Conservation (phyloP, 2,797 vertebrate genomes). For the Gymnopithys bicolor region DNA sequence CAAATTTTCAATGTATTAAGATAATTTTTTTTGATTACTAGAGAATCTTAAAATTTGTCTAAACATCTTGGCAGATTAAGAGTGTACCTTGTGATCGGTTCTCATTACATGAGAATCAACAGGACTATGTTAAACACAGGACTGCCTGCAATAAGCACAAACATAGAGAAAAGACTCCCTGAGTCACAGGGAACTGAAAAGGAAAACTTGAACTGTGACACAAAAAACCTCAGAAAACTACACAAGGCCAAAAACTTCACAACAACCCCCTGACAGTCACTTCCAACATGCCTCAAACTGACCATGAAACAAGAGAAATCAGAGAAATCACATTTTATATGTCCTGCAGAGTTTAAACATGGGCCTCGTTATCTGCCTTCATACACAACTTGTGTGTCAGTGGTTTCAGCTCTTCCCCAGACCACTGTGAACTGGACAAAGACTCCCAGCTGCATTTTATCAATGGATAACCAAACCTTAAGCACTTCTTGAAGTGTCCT, state of each 20-base stretch:
- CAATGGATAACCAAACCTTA: not conserved
- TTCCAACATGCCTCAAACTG: not conserved
- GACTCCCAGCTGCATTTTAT: not conserved
- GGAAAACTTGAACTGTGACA: not conserved
- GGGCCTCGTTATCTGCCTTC: not conserved
- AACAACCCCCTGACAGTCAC: not conserved
- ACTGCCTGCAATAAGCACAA: not conserved
- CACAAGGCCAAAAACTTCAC: not conserved
- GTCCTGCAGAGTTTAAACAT: not conserved
- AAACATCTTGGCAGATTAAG: not conserved
- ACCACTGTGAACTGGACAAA: not conserved
- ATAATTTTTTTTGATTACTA: not conserved
- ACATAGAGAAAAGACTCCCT: not conserved
- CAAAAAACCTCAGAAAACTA: not conserved
- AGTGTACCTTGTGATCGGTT: not conserved
- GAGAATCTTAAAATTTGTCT: not conserved
- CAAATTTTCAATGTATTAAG: not conserved
- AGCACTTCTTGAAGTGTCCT: not conserved
- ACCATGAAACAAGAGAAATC: not conserved
- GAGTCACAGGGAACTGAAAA: not conserved
- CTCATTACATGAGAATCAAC: not conserved
- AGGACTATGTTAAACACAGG: not conserved
- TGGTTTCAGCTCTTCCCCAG: not conserved
- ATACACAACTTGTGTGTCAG: fast-evolving
- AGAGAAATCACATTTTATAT: not conserved